These are phyloP conservation scores for Gopherus flavomarginatus DNA, from an alignment of 2,113 vertebrate genomes.

Conservation along the genomic window DNA sequence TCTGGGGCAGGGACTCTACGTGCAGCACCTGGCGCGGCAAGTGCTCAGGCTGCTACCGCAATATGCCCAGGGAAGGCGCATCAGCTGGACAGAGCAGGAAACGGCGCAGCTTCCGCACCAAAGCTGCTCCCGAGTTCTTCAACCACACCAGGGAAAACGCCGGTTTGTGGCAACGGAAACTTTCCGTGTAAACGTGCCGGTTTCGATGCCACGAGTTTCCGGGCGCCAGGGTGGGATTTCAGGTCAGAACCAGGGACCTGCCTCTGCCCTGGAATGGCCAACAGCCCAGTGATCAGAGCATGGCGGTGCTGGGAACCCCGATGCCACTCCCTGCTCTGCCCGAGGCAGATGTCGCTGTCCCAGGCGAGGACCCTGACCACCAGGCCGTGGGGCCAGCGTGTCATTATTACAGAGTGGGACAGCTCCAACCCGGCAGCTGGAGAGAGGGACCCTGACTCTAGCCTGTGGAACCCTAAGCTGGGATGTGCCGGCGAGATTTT, in stretches of 20 bases:
- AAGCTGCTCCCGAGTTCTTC: no score
- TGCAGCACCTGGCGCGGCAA: not conserved
- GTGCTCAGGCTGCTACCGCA: not conserved
- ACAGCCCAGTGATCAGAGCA: not conserved
- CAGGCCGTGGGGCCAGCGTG: no score
- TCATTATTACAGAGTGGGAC: not conserved
- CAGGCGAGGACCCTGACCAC: not conserved
- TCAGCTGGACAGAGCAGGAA: not conserved
- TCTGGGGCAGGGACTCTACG: not conserved
- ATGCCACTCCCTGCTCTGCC: not conserved
- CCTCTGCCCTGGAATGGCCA: not conserved
- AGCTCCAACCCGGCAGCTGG: not conserved
- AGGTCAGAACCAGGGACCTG: not conserved
- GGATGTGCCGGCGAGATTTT: not conserved
- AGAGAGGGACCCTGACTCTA: not conserved
- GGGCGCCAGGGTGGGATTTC: not conserved
- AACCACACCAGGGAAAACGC: not conserved
- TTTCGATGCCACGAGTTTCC: not conserved
- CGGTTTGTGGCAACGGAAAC: not conserved
- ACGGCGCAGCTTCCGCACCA: fast-evolving
- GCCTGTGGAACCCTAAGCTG: not conserved
- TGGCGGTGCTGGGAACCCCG: not conserved
- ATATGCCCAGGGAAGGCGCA: not conserved
- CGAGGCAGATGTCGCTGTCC: not conserved
- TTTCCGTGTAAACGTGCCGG: not conserved